Conservation (phyloP, 2,113 vertebrate genomes). For the Panurus biarmicus region DNA sequence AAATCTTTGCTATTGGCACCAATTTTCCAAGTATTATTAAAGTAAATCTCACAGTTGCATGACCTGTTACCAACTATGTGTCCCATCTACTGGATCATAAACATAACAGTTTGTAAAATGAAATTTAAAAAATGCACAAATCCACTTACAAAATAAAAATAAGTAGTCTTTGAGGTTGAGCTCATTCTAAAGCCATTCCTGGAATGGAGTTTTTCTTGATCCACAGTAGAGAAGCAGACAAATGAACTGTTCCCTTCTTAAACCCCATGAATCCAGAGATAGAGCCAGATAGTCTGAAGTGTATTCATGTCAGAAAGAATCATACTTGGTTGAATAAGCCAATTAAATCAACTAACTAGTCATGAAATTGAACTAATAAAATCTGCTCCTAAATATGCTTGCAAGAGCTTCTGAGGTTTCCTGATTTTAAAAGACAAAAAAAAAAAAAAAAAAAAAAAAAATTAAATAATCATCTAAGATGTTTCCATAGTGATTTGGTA, state of each 20-base stretch:
- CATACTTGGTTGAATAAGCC: background rate
- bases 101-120: background rate
- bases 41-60: background rate
- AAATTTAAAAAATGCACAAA: background rate
- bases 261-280: background rate
- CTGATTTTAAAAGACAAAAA: background rate
- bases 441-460: background rate
- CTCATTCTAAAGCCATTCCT: background rate
- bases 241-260: background rate
- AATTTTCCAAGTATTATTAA: background rate
- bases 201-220: background rate
- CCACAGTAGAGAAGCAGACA: background rate
- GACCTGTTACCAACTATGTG: background rate
- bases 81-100: background rate
- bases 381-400: background rate
- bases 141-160: background rate
- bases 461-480: background rate
- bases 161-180: background rate
- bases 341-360: background rate
- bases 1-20: background rate
- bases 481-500: slow-evolving; percentile 43
- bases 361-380: background rate
- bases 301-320: background rate
- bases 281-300: background rate
- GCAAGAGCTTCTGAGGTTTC: background rate